Percentiles rank a stretch among this genome's conserved stretches.
phyloP scores from a whole-genome alignment of 2,888 invertebrate genomes.

The Trichacis sp. region DNA sequence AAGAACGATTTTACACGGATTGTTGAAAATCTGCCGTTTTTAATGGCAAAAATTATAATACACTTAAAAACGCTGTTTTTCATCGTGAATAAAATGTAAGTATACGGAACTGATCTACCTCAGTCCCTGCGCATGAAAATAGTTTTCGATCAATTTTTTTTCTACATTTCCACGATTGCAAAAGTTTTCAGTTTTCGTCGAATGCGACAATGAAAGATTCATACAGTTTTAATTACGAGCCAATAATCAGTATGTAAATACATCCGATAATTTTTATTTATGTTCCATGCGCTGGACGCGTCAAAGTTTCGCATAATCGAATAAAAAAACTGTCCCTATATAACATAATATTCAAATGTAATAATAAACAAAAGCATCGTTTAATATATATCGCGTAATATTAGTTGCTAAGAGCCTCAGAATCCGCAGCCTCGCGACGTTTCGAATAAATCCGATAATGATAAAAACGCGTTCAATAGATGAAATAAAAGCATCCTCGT shows the following conservation, averaged over 20 bases:
- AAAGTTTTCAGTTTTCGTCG: neutral
- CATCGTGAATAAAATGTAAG: constrained; percentile 42
- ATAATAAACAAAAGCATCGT: neutral
- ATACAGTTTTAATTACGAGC: neutral
- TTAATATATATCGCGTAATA: neutral
- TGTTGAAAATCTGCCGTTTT: too few relatives aligned
- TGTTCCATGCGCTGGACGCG: constrained; percentile 67
- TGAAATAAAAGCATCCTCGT: constrained; percentile 14
- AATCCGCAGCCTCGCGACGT: constrained; percentile 2
- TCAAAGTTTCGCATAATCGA: constrained; percentile 55
- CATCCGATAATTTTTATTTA: constrained; percentile 63
- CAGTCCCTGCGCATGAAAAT: constrained; percentile 39
- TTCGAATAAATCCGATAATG: neutral
- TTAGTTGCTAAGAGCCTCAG: neutral
- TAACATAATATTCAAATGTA: neutral
- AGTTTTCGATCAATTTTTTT: too few relatives aligned
- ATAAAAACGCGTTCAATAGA: neutral
- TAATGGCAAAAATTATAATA: too few relatives aligned
- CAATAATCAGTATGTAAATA: constrained; percentile 55
- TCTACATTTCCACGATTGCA: too few relatives aligned
- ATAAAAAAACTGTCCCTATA: constrained; percentile 15
- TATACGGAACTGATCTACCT: constrained; percentile 64
- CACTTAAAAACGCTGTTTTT: too few relatives aligned
- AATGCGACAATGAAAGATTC: constrained; percentile 7
- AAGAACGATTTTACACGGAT: too few relatives aligned